Conservation (phyloP, 1,140 invertebrate species). For the Trichoplusia ni region DNA sequence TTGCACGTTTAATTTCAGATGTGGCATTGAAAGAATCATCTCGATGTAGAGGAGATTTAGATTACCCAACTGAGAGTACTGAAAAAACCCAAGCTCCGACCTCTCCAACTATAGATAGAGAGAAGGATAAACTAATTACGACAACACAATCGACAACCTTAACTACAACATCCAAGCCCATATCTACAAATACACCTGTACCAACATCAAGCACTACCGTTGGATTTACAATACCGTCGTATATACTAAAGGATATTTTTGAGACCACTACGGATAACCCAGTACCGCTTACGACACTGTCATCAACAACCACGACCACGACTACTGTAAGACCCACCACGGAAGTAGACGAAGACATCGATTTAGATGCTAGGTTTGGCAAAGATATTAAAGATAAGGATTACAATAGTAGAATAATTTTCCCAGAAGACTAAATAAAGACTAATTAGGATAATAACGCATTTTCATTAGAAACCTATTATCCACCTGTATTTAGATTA, state of each 20-base stretch:
- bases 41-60: background rate
- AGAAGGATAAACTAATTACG: background rate
- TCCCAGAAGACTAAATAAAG: constrained; percentile 9
- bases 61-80: background rate
- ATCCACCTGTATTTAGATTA: background rate
- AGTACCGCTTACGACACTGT: too few relatives aligned
- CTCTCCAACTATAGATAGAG: background rate
- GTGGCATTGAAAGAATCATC: background rate
- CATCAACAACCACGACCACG: background rate
- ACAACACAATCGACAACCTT: background rate
- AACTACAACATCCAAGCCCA: background rate
- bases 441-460: constrained; percentile 1
- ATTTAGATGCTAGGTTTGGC: constrained; percentile 4
- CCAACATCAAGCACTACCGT: background rate
- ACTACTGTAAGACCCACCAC: background rate
- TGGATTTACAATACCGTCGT: background rate
- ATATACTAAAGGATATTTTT: constrained; percentile 1
- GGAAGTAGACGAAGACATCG: constrained; percentile 1
- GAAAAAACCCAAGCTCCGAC: background rate
- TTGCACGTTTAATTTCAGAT: background rate
- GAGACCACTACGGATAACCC: background rate
- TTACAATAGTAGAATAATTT: background rate
- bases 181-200: background rate
- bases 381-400: background rate
- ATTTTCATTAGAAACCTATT: constrained; percentile 8